A percentile compares a stretch with the other conserved stretches of the same genome.
Evolutionary conservation across 2,797 vertebrate genomes (phyloP).

Genomic region (Tragopan temminckii): DNA sequence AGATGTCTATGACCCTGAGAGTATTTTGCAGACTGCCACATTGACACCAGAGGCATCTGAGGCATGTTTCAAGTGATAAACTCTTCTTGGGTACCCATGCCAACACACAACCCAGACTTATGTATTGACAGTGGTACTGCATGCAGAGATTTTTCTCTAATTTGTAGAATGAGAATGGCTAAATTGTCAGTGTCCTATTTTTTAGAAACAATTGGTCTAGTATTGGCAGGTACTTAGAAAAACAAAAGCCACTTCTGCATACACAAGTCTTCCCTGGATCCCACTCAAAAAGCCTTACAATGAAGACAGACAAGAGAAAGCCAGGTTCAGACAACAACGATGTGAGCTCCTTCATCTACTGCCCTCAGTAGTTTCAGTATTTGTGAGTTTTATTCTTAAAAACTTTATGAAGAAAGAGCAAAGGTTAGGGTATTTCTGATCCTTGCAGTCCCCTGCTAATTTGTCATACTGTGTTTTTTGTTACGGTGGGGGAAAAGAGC

Average conservation of each 20-base stretch:
- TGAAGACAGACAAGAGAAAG: neutral
- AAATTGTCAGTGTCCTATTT: neutral
- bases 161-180: neutral
- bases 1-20: neutral
- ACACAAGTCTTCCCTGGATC: neutral
- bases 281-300: neutral
- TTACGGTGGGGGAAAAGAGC: neutral
- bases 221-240: neutral
- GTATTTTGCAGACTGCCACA: neutral
- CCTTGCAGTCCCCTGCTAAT: slow-evolving; percentile 29
- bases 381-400: slow-evolving; percentile 34
- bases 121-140: neutral
- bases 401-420: slow-evolving; percentile 43
- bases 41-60: neutral
- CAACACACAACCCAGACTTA: neutral
- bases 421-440: slow-evolving; percentile 19
- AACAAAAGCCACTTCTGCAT: neutral
- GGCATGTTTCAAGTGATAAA: neutral
- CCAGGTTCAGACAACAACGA: neutral
- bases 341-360: neutral
- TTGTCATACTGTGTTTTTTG: slow-evolving; percentile 22
- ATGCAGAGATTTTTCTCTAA: neutral
- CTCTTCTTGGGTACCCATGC: neutral
- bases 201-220: neutral
- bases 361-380: neutral